Percentiles rank a stretch among this genome's conserved stretches.
These are phyloP conservation scores for Hirtodrosophila histrioides DNA, from an alignment of 2,888 invertebrate species.

Conservation along the genomic window DNA sequence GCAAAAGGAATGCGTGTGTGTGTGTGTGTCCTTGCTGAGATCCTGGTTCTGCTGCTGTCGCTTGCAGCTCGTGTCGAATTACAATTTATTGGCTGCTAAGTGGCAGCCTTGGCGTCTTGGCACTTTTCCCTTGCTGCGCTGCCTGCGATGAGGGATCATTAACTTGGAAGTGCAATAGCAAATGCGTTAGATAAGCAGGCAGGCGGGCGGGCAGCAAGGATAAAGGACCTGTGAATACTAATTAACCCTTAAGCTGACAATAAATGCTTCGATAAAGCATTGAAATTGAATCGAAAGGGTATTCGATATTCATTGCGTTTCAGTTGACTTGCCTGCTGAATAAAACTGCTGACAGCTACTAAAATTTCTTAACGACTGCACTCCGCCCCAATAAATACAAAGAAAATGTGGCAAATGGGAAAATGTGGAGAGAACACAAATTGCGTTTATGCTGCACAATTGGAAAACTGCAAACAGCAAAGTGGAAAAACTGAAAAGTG, in stretches of 20 bases:
- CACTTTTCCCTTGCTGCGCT: conserved; percentile 22
- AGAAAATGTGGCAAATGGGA: conserved; percentile 14
- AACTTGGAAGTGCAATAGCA: conserved; percentile 20
- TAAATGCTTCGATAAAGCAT: neutral
- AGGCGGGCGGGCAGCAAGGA: neutral
- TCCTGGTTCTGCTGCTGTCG: conserved; percentile 25
- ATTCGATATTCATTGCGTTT: conserved; percentile 11
- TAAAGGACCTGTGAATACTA: conserved; percentile 3
- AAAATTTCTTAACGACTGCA: conserved; percentile 48
- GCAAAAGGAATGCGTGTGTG: conserved; percentile 39
- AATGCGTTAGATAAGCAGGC: conserved; percentile 9
- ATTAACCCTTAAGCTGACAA: conserved; percentile 25
- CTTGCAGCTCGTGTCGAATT: conserved; percentile 70
- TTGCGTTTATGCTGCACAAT: conserved; percentile 61
- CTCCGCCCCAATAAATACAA: conserved; percentile 32
- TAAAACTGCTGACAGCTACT: conserved; percentile 47
- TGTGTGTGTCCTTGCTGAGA: conserved; percentile 23
- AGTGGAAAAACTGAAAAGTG: conserved; percentile 22
- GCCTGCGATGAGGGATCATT: conserved; percentile 30
- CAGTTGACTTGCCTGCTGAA: neutral
- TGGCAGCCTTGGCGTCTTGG: conserved; percentile 58
- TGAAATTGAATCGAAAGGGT: conserved; percentile 9
- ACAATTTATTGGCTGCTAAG: conserved; percentile 80
- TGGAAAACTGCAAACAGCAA: conserved; percentile 45
- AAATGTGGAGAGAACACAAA: conserved; percentile 50